phyloP scores from a whole-genome alignment of 2,888 invertebrate species.

The Chrysopilus asiliformis region DNA sequence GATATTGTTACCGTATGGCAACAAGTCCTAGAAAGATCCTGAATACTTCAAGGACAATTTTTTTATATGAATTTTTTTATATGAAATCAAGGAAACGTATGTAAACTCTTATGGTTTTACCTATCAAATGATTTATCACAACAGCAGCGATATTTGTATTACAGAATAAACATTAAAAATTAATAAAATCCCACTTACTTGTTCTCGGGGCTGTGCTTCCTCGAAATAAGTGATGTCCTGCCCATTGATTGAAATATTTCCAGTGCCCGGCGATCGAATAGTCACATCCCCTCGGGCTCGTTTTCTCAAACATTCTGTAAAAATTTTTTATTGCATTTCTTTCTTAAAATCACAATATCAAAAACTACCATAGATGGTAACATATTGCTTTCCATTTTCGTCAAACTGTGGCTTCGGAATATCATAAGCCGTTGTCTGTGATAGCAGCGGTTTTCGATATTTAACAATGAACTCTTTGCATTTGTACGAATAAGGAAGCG shows the following conservation, averaged over 20 bases:
- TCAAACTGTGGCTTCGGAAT: conserved; percentile 57
- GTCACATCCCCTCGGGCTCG: conserved; percentile 62
- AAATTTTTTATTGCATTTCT: conserved; percentile 10
- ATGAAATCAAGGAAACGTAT: no score
- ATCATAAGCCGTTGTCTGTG: conserved; percentile 44
- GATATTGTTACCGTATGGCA: no score
- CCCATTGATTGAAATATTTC: conserved; percentile 70
- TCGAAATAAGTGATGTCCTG: conserved; percentile 64
- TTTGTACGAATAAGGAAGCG: conserved; percentile 57
- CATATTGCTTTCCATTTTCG: conserved; percentile 53
- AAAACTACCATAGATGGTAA: conserved; percentile 50
- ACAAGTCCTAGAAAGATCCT: no score
- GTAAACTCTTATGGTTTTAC: no score
- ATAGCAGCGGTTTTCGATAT: conserved; percentile 47
- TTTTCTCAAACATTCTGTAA: conserved; percentile 55
- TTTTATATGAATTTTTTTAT: background rate
- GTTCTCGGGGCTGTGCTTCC: conserved; percentile 56
- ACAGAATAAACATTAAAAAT: no score
- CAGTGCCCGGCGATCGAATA: conserved; percentile 68
- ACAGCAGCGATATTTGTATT: no score
- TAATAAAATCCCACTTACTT: no score
- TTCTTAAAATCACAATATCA: conserved; percentile 7
- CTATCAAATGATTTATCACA: no score
- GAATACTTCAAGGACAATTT: no score
- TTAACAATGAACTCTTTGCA: conserved; percentile 59